Base-by-base conservation (phyloP, 2,888 invertebrate species). In the Holacanthella duospinosa region DNA sequence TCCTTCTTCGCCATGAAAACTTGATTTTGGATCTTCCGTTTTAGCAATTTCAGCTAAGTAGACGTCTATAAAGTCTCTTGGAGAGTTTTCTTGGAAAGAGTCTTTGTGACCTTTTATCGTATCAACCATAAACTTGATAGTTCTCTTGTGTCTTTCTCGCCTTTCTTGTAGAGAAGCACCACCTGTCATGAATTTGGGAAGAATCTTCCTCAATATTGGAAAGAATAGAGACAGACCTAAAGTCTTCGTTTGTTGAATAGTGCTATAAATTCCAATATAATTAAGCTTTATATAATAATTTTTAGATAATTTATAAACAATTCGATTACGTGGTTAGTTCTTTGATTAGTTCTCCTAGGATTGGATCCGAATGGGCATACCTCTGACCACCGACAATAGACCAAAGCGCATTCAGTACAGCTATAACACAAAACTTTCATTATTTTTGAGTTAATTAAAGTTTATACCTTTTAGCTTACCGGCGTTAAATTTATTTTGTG, bases 21-120 rank as follows among this genome's bases (percentile, higher is more conserved):
- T 64, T 2, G 66, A 66, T 3, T 25, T n/a, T 19, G 64, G 24
- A 57, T 68, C 55, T 24, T 25, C 63, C 1, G 65, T 65, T 26
- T 62, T 60, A 36, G 65, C 63, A 54, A 67, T 66, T 62, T 72
- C 68, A 0, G 58, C 59, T 16, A 70, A 43, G 53, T 70, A 72
- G 25, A 66, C 66, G 59, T 72, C 72, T 43, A 72, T 67, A 43
- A 70, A 72, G 59, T 72, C 72, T 29, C 70, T 29, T 0, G 66
- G 66, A 3, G 59, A 24, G 26, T 44, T 44, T 19, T 60, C 61
- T 43, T 68, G 68, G 43, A 66, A 67, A 28, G 69, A 64, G 0
- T 62, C 55, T 44, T 68, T 56, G 57, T 72, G 72, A 2, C 66
- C 63, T 4, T 64, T 26, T 19, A 72, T 67, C 9, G 60, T 61